Base-by-base conservation (phyloP, 2,113 vertebrate species). In the Lophius piscatorius region DNA sequence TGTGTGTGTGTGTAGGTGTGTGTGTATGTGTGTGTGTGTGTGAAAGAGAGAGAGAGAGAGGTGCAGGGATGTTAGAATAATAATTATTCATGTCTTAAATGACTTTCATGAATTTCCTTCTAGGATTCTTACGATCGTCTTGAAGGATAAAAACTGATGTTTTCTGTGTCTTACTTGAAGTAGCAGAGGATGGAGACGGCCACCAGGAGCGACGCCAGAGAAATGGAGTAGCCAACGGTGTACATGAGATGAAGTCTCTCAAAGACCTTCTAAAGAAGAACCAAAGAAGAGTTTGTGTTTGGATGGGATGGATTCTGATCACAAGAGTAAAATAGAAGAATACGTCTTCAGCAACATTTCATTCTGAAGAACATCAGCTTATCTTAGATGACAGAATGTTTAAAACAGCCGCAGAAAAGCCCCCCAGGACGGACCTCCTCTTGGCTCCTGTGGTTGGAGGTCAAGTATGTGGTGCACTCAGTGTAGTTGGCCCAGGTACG, bases 401-500 rank as follows among this genome's bases (percentile, higher is more conserved):
- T n/a, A n/a, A n/a, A n/a, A n/a, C n/a, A n/a, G n/a, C n/a, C n/a
- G n/a, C n/a, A n/a, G n/a, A n/a, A n/a, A n/a, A n/a, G n/a, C n/a
- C n/a, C n/a, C n/a, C n/a, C 26, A 31, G 9, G 29, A 9, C 29
- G 11, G 29, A 95, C 95, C 93, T 93, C 94, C 62, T 94, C 90
- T 0, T 78, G 89, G 52, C 72, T 85, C 57, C 88, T 88, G 58
- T 90, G 86, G 69, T 91, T 89, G 0, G 89, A 86, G 34, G 87
- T 90, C 62, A 95, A 86, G 84, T 93, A 93, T 20, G 88, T 65
- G 12, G 93, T 93, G 21, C 95, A 97, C 57, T 96, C 95, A 0
- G 89, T 92, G 88, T 96, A 97, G 70, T 97, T 96, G n/a, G 95
- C 95, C 95, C 95, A 97, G 6, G 95, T 96, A 63, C 91, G 94